phyloP scores from a whole-genome alignment of 2,113 vertebrate species.

The Panthera tigris region DNA sequence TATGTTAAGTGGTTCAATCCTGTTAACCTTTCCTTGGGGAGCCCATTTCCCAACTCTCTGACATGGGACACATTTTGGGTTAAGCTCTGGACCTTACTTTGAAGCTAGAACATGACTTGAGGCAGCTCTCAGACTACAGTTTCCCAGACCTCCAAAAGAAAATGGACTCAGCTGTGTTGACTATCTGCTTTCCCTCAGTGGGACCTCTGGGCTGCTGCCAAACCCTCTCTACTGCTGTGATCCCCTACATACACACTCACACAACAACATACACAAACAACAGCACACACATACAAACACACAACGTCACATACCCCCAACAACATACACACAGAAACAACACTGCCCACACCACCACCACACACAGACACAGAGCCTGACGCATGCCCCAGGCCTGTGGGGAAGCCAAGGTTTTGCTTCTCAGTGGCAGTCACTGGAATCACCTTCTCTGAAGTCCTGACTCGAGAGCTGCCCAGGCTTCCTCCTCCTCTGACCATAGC shows the following conservation, averaged over 20 bases:
- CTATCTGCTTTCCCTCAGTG: neutral
- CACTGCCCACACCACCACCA: neutral
- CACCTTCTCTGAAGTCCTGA: neutral
- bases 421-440: neutral
- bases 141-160: neutral
- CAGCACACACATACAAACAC: neutral
- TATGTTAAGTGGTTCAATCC: neutral
- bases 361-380: neutral
- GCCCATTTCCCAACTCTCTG: slow-evolving; percentile 32
- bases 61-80: neutral
- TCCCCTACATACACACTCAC: neutral
- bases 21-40: slow-evolving; percentile 31
- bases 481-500: neutral
- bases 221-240: neutral
- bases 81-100: slow-evolving; percentile 6
- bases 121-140: neutral
- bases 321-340: neutral
- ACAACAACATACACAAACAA: neutral
- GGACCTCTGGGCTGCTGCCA: neutral
- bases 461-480: neutral
- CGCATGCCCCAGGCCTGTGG: neutral
- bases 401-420: neutral
- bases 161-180: neutral
- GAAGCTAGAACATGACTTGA: slow-evolving; percentile 15
- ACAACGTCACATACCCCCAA: neutral